phyloP scores from a whole-genome alignment of 2,113 vertebrate species.

The Mustelus asterias region DNA sequence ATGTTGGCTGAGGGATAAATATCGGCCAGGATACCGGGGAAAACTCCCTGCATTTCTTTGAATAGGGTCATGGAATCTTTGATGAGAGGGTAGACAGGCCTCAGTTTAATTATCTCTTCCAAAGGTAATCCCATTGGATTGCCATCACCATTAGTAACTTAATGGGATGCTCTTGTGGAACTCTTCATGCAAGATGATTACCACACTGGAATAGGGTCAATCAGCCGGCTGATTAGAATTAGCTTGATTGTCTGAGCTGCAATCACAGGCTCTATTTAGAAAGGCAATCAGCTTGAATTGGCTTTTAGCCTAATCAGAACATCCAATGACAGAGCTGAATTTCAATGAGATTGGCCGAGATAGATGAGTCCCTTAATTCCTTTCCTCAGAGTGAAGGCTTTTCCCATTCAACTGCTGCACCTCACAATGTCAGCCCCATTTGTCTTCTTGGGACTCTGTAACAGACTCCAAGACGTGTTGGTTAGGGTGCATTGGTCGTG shows the following conservation, averaged over 20 bases:
- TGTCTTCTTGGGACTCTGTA: too few species aligned
- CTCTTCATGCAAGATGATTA: not conserved
- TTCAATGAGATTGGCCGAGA: not conserved
- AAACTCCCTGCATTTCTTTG: not conserved
- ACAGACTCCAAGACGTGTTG: too few species aligned
- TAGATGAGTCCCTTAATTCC: not conserved
- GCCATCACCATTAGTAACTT: not conserved
- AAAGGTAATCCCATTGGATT: not conserved
- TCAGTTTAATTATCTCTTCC: not conserved
- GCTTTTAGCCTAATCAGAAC: not conserved
- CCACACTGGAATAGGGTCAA: not conserved
- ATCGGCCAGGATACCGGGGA: not conserved
- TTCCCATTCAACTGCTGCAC: too few species aligned
- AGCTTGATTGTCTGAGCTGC: not conserved
- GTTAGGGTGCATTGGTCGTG: too few species aligned
- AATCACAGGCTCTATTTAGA: not conserved
- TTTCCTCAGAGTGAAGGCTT: not conserved
- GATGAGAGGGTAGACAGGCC: not conserved
- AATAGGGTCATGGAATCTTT: not conserved
- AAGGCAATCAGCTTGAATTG: not conserved
- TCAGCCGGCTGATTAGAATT: not conserved
- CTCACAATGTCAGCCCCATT: too few species aligned
- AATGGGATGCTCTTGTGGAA: not conserved
- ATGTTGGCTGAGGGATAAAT: not conserved
- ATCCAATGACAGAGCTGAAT: not conserved